Base-by-base conservation (phyloP, 1,140 invertebrate genomes). In the Drosophila bocki region DNA sequence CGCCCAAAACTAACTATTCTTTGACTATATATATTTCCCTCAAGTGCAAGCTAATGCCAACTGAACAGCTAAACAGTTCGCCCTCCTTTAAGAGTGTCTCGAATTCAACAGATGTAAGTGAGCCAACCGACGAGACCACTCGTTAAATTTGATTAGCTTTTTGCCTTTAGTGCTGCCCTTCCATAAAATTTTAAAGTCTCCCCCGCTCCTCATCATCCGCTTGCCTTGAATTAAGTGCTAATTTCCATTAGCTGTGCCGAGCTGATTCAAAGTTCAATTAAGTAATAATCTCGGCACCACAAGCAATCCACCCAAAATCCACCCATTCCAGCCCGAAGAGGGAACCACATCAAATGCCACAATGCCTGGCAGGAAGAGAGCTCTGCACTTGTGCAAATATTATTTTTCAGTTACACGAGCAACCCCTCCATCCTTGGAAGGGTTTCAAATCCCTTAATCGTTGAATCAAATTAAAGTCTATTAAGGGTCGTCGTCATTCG, bases 41-140 rank as follows among this genome's bases (percentile, higher is more conserved):
- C 7, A 82, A 92, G 91, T 86, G 78, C 70, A 91, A 92, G 82
- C 77, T 92, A 65, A 77, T 92, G 62, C 74, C 76, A 84, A 62
- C 78, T 74, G 91, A 92, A 77, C 47, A 48, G 47, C 47, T 48
- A 2, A 92, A 90, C 60, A 76, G 82, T 39, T 90, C 91, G 65
- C 91, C 91, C 54, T 92, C 87, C 53, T 86, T 90, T 79, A 80
- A 90, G 81, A 92, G 91, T 75, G 68, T 81, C 68, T 63, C 84
- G 42, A 91, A 91, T 61, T 92, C 87, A 58, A 91, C 87, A 65
- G 80, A 92, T 79, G 91, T 92, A 92, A 92, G 91, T 92, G 68
- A 50, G 37, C 68, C 54, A 32, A 60, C 13, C 57, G 50, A 29
- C 26, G 26, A 15, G 26, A 15, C 51, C 35, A 54, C 17, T 42